Conservation (phyloP, 2,797 vertebrate genomes). For the Hydrophis major region DNA sequence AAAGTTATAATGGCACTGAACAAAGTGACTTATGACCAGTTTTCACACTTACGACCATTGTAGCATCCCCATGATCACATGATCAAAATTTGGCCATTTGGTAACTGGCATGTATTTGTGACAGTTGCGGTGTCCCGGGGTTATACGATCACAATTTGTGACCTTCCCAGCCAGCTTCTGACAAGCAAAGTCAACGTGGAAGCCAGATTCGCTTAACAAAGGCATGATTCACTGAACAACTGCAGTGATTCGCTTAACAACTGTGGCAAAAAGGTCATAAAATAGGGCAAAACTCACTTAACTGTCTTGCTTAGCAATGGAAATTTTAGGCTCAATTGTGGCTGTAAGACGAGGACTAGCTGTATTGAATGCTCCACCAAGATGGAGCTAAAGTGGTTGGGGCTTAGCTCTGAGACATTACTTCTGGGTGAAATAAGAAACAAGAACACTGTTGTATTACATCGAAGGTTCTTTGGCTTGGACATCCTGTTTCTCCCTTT, state of each 20-base stretch:
- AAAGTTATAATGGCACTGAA: neutral
- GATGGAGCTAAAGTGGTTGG: neutral
- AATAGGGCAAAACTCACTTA: neutral
- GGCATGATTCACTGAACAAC: too few species aligned
- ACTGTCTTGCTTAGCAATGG: neutral
- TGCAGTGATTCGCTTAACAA: neutral
- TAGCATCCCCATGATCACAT: neutral
- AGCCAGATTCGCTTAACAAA: neutral
- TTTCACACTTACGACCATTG: neutral
- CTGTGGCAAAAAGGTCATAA: neutral
- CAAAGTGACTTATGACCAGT: neutral
- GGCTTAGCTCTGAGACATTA: neutral
- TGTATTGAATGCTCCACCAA: neutral
- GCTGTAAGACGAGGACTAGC: neutral
- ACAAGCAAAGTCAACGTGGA: neutral
- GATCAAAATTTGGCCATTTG: neutral
- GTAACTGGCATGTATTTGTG: neutral
- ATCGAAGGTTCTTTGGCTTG: neutral
- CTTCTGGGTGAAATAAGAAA: neutral
- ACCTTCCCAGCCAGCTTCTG: neutral
- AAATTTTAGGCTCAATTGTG: neutral
- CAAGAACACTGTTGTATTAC: neutral
- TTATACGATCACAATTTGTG: neutral
- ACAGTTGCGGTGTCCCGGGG: neutral
- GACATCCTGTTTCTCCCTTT: neutral